phyloP scores from a whole-genome alignment of 2,888 invertebrate species.

The Parasteatoda lunata region DNA sequence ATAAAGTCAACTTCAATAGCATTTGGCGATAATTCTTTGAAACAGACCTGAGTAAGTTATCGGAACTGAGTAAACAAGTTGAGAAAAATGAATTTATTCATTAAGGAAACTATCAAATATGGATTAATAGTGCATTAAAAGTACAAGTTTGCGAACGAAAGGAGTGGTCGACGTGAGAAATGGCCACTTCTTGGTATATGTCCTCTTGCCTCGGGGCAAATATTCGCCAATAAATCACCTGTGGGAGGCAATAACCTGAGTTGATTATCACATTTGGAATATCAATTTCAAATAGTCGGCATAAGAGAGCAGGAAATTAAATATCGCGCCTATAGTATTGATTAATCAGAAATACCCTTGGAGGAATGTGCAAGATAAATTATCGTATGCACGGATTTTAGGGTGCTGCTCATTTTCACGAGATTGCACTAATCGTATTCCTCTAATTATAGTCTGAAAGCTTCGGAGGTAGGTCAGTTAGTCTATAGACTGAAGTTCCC shows the following conservation, averaged over 20 bases:
- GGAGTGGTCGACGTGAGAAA: constrained; percentile 1
- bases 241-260: background rate
- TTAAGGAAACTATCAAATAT: background rate
- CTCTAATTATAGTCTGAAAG: too few species aligned
- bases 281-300: background rate
- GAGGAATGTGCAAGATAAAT: background rate
- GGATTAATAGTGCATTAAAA: background rate
- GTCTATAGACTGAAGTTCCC: too few species aligned
- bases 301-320: background rate
- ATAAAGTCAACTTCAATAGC: too few species aligned
- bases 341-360: constrained; percentile 5
- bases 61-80: too few species aligned
- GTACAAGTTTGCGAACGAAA: background rate
- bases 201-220: background rate
- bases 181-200: background rate
- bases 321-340: background rate
- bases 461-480: too few species aligned
- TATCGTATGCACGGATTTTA: background rate
- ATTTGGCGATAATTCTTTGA: too few species aligned
- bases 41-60: too few species aligned
- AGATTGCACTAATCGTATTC: background rate
- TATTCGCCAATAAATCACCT: background rate
- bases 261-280: constrained; percentile 1
- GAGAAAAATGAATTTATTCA: too few species aligned
- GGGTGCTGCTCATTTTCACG: constrained; percentile 3